Base-by-base conservation (phyloP, 2,113 vertebrate species). In the Solenodon paradoxus region DNA sequence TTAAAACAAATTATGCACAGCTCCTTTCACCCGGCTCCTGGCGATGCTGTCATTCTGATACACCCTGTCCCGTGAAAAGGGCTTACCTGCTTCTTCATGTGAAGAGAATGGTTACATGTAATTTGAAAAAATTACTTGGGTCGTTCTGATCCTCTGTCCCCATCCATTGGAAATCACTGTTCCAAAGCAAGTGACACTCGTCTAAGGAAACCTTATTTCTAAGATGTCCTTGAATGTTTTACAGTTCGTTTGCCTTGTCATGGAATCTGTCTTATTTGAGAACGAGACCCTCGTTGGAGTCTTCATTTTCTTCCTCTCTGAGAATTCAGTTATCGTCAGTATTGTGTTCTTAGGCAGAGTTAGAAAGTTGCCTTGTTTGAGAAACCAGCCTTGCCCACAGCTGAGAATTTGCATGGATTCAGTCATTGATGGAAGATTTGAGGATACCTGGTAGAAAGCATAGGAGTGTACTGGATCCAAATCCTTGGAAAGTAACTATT, bases 271-370 rank as follows among this genome's bases (percentile, higher is more conserved):
- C 83, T 28, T 72, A 1, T 87, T 74, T 35, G 72, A 90, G 38
- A 53, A 16, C 59, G 22, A n/a, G 68, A 63, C 5, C 20, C 1
- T 32, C 28, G 9, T 49, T 45, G 20, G 49, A 81, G 47, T 53
- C 55, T 95, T 92, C 72, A 6, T 90, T 96, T 94, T 79, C 59
- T 86, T 72, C 40, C 16, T 86, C 10, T 87, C 38, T 49, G 42
- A 83, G 74, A 82, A 47, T 61, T 80, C 95, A 47, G 17, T 79
- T 69, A 49, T n/a, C n/a, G 24, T 35, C n/a, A 72, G 10, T 11
- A 13, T 51, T 24, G 5, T 89, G 30, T 53, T 92, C 59, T 51
- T 75, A 38, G 35, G n/a, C 61, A 86, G 42, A 94, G 32, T 47
- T 69, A 63, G 85, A 82, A 78, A 42, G 66, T 88, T 51, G 66